These are phyloP conservation scores for Didymodactylos carnosus DNA, from an alignment of 2,888 invertebrate genomes.

Conservation along the genomic window DNA sequence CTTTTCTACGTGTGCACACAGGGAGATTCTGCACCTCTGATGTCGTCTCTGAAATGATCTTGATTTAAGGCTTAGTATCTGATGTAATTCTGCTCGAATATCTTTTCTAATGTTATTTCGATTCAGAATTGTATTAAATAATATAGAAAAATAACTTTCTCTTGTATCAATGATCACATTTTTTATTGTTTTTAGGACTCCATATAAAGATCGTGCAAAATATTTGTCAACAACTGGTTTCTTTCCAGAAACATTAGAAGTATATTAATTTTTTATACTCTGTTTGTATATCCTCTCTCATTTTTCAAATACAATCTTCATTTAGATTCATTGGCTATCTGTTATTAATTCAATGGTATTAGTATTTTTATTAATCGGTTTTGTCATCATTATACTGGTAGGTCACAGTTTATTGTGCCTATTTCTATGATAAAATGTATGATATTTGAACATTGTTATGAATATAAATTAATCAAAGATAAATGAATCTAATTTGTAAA, in stretches of 20 bases:
- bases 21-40: too few species aligned
- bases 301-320: constrained; percentile 14
- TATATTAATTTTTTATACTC: constrained; percentile 17
- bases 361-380: constrained; percentile 37
- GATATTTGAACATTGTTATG: not conserved
- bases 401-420: constrained; percentile 17
- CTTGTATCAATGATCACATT: too few species aligned
- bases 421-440: not conserved
- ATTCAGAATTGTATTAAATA: too few species aligned
- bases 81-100: too few species aligned
- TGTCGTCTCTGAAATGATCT: too few species aligned
- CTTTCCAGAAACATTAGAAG: constrained; percentile 37
- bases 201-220: constrained; percentile 30
- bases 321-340: constrained; percentile 39
- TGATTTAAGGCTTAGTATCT: too few species aligned
- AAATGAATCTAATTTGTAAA: not conserved
- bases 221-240: constrained; percentile 33
- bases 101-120: too few species aligned
- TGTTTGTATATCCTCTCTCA: not conserved
- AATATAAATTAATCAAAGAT: not conserved
- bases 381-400: constrained; percentile 39
- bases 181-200: constrained; percentile 24
- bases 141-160: too few species aligned
- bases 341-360: constrained; percentile 39
- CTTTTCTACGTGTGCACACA: too few species aligned